Conservation (phyloP, 1,140 invertebrate species). For the Drosophila nebulosa region DNA sequence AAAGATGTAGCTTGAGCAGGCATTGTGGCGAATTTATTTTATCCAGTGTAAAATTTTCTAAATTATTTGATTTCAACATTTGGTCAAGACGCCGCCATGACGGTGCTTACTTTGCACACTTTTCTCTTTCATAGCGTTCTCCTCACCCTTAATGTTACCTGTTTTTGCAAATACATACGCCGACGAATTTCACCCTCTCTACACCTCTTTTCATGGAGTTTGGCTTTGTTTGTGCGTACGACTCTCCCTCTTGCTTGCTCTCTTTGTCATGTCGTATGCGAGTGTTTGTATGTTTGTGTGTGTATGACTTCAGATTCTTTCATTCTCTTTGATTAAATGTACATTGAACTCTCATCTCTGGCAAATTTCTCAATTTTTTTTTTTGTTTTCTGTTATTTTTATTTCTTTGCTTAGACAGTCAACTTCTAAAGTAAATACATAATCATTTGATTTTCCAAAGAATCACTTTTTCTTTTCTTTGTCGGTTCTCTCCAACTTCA, state of each 20-base stretch:
- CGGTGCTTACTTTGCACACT: too few relatives aligned
- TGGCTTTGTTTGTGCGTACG: constrained; percentile 59
- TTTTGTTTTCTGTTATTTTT: too few relatives aligned
- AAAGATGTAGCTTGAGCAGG: background rate
- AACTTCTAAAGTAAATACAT: background rate
- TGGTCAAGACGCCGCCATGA: too few relatives aligned
- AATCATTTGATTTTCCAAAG: background rate
- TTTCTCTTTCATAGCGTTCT: too few relatives aligned
- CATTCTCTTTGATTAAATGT: constrained; percentile 77
- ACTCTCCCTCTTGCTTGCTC: constrained; percentile 28
- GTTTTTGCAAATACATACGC: constrained; percentile 31
- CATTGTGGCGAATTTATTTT: constrained; percentile 24
- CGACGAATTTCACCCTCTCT: constrained; percentile 8
- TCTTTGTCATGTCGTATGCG: background rate
- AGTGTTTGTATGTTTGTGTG: constrained; percentile 14
- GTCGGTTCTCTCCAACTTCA: background rate
- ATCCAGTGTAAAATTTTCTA: constrained; percentile 17
- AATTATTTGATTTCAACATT: too few relatives aligned
- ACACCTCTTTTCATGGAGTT: constrained; percentile 21
- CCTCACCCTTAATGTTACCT: constrained; percentile 24
- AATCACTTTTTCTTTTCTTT: background rate
- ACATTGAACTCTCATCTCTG: constrained; percentile 74
- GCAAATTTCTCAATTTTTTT: background rate
- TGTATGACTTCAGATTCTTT: constrained; percentile 61
- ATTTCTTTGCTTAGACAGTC: constrained; percentile 12